Base-by-base conservation (phyloP, 2,888 invertebrate species). In the Julus scandinavius region DNA sequence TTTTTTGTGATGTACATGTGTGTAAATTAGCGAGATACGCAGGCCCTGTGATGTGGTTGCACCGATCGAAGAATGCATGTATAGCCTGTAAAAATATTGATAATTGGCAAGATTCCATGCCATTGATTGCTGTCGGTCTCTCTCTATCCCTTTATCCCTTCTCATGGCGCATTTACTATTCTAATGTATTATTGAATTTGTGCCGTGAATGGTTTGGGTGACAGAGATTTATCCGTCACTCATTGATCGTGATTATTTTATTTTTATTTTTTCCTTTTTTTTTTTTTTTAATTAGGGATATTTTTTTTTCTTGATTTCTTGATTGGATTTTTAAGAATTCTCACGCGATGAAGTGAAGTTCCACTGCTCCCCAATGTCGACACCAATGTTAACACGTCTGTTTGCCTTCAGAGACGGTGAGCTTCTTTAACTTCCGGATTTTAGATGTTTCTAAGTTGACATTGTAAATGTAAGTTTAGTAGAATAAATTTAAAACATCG, bases 401-500 rank as follows among this genome's bases (percentile, higher is more conserved):
- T 72, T 72, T n/a, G 72, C 72, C 72, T 72, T 72, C 72, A 72
- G 72, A 72, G 72, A 85, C 41, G 50, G 50, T 85, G 85, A 41
- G 58, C 54, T 58, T 87, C 58, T 58, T 58, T 54, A 54, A 87
- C 87, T 87, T 87, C 87, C 87, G 20, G 88, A 85, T 88, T 88
- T 88, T 88, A 88, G 85, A 88, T 80, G 88, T 88, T 88, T 88
- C 49, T 50, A 88, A 85, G 50, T 88, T 83, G 88, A 29, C 54
- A 49, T 85, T 83, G 83, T 83, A 85, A 45, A 88, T 88, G 88
- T 88, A 87, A 87, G 41, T 88, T 88, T 85, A 88, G 88, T 85
- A 85, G 84, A 88, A 88, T 88, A 88, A 88, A 88, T 88, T 87
- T 85, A 40, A 88, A 88, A 87, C 87, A 80, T 72, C 49, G 87